Evolutionary conservation across 2,888 invertebrate genomes (phyloP), one percentile per base, ranked within the genome.

Genomic region (Kryphioiulus occultus): DNA sequence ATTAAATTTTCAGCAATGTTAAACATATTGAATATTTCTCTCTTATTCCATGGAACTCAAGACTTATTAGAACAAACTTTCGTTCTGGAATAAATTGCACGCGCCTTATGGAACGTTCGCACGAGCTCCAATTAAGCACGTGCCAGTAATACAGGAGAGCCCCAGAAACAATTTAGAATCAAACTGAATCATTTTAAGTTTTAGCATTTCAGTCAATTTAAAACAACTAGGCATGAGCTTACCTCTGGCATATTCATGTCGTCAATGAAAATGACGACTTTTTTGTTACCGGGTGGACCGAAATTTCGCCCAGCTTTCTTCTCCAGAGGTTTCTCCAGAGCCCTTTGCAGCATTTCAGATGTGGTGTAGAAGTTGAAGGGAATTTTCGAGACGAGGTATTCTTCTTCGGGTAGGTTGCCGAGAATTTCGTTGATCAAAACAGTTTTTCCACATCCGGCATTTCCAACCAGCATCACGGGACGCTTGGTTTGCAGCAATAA

Each of bases 161-260:
- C n/a, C n/a, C n/a, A n/a, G n/a, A n/a, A n/a, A n/a, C n/a, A n/a
- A n/a, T n/a, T n/a, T n/a, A n/a, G n/a, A n/a, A n/a, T n/a, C n/a
- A n/a, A n/a, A n/a, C n/a, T n/a, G n/a, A n/a, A n/a, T n/a, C n/a
- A n/a, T n/a, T n/a, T n/a, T n/a, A n/a, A n/a, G n/a, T n/a, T n/a
- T n/a, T n/a, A n/a, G n/a, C n/a, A n/a, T n/a, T n/a, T n/a, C n/a
- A n/a, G n/a, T n/a, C n/a, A n/a, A n/a, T n/a, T n/a, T n/a, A n/a
- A n/a, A n/a, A n/a, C n/a, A n/a, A n/a, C n/a, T n/a, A n/a, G n/a
- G n/a, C n/a, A n/a, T n/a, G 26, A 35, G 88, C 94, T 94, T 30
- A 96, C 97, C 94, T 98, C 98, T 0, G 99, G 98, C 98, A 99
- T 99, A 91, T 99, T 99, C 95, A 99, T 96, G 91, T 99, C 99